Conservation (phyloP, 2,888 invertebrate species). For the Pollenia amentaria region DNA sequence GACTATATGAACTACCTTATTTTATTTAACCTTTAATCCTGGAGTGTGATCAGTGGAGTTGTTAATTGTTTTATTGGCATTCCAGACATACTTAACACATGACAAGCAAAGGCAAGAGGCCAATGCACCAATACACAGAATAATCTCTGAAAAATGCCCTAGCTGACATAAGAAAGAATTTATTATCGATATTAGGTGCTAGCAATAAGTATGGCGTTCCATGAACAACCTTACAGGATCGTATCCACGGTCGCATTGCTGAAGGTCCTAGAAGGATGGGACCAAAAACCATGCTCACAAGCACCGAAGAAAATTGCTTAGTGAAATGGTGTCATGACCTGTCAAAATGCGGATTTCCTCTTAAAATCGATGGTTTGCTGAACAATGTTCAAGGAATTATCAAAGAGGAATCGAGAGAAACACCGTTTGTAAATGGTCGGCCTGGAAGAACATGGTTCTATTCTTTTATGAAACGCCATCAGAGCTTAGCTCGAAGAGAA, state of each 20-base stretch:
- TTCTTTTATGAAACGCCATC: conserved; percentile 10
- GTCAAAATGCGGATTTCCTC: conserved; percentile 30
- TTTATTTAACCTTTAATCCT: too few species aligned
- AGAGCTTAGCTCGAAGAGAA: conserved; percentile 16
- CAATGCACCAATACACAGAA: not conserved
- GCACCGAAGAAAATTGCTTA: not conserved
- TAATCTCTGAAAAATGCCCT: not conserved
- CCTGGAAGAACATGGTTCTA: conserved; percentile 28
- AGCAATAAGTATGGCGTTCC: conserved; percentile 26
- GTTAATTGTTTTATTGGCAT: too few species aligned
- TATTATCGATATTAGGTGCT: not conserved
- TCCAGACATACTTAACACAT: too few species aligned
- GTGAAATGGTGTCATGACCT: conserved; percentile 16
- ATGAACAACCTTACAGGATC: conserved; percentile 19
- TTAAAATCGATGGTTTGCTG: not conserved
- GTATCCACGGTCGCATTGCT: conserved; percentile 5
- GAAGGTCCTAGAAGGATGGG: conserved; percentile 9
- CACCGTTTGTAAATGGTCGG: conserved; percentile 20
- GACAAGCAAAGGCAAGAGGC: too few species aligned
- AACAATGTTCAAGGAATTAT: not conserved
- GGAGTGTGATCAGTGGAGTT: too few species aligned
- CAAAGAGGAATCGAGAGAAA: not conserved
- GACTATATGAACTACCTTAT: too few species aligned
- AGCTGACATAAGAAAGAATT: not conserved
- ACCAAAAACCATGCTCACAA: not conserved